Percentiles rank a stretch among this genome's conserved stretches.
phyloP scores from a whole-genome alignment of 2,888 invertebrate genomes.

The Lissocephala sabroskyi region DNA sequence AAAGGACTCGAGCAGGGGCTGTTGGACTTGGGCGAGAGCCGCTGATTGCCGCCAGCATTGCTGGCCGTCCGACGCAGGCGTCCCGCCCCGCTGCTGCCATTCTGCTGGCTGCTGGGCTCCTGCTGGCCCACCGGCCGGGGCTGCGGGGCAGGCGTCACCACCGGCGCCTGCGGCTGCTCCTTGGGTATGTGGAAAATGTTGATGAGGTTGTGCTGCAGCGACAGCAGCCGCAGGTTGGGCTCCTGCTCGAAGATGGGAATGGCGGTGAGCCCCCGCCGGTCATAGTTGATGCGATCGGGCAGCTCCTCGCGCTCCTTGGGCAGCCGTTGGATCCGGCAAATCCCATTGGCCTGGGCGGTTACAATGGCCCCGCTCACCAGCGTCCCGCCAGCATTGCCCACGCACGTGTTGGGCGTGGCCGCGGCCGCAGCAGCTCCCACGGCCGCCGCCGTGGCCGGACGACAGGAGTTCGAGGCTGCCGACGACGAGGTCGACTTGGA shows the following conservation, averaged over 20 bases:
- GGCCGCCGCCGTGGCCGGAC: constrained; percentile 35
- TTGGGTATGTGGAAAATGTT: constrained; percentile 73
- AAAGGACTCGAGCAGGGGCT: constrained; percentile 48
- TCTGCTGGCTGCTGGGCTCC: constrained; percentile 15
- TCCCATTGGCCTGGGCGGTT: constrained; percentile 68
- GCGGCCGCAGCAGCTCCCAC: constrained; percentile 5
- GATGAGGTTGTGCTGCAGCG: constrained; percentile 93
- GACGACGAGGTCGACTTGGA: constrained; percentile 67
- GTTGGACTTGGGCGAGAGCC: constrained; percentile 41
- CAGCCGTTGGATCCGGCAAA: constrained; percentile 78
- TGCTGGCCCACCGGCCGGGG: constrained; percentile 26
- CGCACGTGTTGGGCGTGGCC: constrained; percentile 34
- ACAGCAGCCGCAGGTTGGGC: constrained; percentile 85
- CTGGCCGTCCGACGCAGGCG: constrained; percentile 43
- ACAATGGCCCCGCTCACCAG: constrained; percentile 57
- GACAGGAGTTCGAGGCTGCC: constrained; percentile 53
- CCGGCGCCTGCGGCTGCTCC: constrained; percentile 35
- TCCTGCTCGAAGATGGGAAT: constrained; percentile 88
- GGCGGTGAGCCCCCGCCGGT: constrained; percentile 86
- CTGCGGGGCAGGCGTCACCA: constrained; percentile 6
- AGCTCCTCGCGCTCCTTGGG: constrained; percentile 85
- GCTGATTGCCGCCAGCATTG: constrained; percentile 32
- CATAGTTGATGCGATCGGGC: constrained; percentile 91
- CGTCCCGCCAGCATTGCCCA: constrained; percentile 37
- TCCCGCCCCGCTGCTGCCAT: constrained; percentile 16